phyloP scores from a whole-genome alignment of 2,797 vertebrate species.

The Microtus agrestis region DNA sequence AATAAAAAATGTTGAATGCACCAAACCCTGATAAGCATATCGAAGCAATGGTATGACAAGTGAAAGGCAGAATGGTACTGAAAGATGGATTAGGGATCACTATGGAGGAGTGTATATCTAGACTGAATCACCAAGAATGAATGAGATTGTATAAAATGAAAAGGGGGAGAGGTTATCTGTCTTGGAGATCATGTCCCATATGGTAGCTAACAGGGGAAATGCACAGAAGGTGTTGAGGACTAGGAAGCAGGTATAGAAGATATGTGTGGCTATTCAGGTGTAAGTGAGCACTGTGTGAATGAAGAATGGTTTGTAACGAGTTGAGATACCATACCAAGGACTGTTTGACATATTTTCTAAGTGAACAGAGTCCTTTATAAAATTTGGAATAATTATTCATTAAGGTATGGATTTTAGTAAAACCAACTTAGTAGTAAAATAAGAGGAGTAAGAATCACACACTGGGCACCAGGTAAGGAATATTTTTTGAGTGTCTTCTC shows the following conservation, averaged over 20 bases:
- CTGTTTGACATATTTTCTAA: not conserved
- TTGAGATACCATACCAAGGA: not conserved
- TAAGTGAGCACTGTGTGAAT: not conserved
- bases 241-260: not conserved
- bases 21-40: not conserved
- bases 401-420: slow-evolving; percentile 12
- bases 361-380: not conserved
- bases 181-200: not conserved
- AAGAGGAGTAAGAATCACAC: not conserved
- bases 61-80: not conserved
- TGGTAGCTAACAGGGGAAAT: not conserved
- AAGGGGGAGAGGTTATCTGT: not conserved
- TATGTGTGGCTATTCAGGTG: not conserved
- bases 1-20: slow-evolving; percentile 8
- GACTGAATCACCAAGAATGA: not conserved
- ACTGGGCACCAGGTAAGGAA: not conserved
- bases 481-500: not conserved
- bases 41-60: not conserved
- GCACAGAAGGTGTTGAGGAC: not conserved
- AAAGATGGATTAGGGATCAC: not conserved
- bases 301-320: not conserved
- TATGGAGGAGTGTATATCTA: not conserved
- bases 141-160: not conserved
- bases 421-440: slow-evolving; percentile 14
- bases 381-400: not conserved